Evolutionary conservation across 2,888 invertebrate species (phyloP), one percentile per base, ranked within the genome.

Genomic region (Panzeria rudis): DNA sequence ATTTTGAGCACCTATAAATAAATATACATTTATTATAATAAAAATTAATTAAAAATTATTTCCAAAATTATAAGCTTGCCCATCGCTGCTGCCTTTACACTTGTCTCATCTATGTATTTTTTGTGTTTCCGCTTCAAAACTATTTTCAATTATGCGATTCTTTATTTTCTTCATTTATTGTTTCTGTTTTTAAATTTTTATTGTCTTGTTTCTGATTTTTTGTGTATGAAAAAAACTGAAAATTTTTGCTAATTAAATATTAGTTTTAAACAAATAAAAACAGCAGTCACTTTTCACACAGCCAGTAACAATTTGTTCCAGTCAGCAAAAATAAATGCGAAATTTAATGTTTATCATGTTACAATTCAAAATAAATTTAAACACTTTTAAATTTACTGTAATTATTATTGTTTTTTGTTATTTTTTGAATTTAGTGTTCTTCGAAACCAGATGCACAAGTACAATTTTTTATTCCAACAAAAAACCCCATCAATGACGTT

Each of bases 111-210:
- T 15, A 25, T 13, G n/a, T 17, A 9, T 23, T 17, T 35, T 50
- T 23, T 25, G 38, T n/a, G 8, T 50, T 47, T 76, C n/a, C 52
- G 32, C 66, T 54, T 77, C 20, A 41, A 66, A 83, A 72, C 66
- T 20, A 71, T 25, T 44, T 68, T 78, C 47, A 78, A 54, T 78
- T 78, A 61, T 78, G 73, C 29, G 61, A 73, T 83, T 32, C 47
- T 71, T 25, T 52, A 3, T 52, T 69, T n/a, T n/a, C 8, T 73
- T 61, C 59, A 61, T 47, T 59, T 17, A 59, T 73, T 75, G 29
- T 38, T 52, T 35, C 3, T 20, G 6, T 56, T n/a, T 59, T 68
- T 25, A 20, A 38, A n/a, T 9, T 62, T 47, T 50, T 38, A 8
- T 50, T 38, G 4, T 59, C 7, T 50, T 25, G 1, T 35, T 64